phyloP scores from a whole-genome alignment of 1,140 invertebrate genomes.

The Lordiphosa stackelbergi region DNA sequence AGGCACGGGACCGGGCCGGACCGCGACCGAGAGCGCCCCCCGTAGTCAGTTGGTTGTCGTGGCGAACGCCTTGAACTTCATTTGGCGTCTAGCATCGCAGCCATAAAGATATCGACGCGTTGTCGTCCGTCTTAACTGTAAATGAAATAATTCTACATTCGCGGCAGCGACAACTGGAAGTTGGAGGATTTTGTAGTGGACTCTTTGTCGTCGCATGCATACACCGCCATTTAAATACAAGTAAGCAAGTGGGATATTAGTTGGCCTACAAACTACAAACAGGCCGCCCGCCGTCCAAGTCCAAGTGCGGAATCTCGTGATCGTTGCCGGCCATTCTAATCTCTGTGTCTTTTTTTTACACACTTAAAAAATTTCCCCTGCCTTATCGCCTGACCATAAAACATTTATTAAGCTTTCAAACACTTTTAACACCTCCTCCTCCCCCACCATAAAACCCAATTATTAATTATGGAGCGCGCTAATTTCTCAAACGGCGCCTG shows the following conservation, averaged over 20 bases:
- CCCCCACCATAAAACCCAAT: background rate
- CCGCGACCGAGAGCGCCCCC: slow-evolving; percentile 25
- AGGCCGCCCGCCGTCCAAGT: background rate
- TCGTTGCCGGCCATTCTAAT: slow-evolving; percentile 6
- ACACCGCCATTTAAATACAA: slow-evolving; percentile 59
- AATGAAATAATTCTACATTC: slow-evolving; percentile 2
- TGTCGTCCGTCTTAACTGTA: slow-evolving; percentile 26
- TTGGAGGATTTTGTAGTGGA: slow-evolving; percentile 1
- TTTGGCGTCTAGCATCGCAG: slow-evolving; percentile 58
- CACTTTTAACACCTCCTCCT: slow-evolving; percentile 24
- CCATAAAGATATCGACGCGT: slow-evolving; percentile 61
- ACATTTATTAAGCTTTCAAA: slow-evolving; percentile 49
- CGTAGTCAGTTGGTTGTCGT: slow-evolving; percentile 2
- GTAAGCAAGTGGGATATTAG: slow-evolving; percentile 38
- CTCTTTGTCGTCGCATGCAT: slow-evolving; percentile 53
- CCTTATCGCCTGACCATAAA: slow-evolving; percentile 44
- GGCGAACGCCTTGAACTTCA: slow-evolving; percentile 64
- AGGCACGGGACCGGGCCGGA: slow-evolving; percentile 42
- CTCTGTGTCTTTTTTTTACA: slow-evolving; percentile 2
- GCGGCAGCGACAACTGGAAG: background rate
- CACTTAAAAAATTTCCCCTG: slow-evolving; percentile 23
- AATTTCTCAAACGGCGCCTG: slow-evolving; percentile 45
- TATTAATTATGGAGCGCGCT: slow-evolving; percentile 60
- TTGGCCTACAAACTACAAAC: slow-evolving; percentile 1
- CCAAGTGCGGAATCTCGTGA: background rate